Conservation (phyloP, 1,140 invertebrate species). For the Aricia agestis region DNA sequence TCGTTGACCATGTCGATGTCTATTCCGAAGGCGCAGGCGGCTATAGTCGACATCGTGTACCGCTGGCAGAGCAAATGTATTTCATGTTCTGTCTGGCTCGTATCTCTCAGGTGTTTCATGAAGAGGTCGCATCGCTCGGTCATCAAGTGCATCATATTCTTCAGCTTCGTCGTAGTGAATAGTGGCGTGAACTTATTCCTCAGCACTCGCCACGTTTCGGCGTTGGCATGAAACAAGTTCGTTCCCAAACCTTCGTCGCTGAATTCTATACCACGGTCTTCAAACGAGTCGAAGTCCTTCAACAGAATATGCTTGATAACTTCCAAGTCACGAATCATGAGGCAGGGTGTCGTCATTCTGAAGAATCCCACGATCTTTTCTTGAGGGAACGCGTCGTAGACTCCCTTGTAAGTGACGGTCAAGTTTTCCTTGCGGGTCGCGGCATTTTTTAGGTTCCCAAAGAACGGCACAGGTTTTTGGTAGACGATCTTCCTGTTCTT, state of each 20-base stretch:
- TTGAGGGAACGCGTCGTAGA: slow-evolving; percentile 40
- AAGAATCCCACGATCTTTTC: slow-evolving; percentile 53
- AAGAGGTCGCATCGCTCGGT: slow-evolving; percentile 51
- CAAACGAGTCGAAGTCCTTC: slow-evolving; percentile 77
- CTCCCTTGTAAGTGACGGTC: slow-evolving; percentile 28
- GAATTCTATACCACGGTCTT: slow-evolving; percentile 64
- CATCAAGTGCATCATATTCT: slow-evolving; percentile 71
- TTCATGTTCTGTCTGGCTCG: slow-evolving; percentile 44
- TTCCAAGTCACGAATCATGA: slow-evolving; percentile 77
- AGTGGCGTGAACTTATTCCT: slow-evolving; percentile 75
- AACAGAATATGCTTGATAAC: slow-evolving; percentile 78
- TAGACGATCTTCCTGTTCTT: slow-evolving; percentile 21
- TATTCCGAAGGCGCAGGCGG: slow-evolving; percentile 77
- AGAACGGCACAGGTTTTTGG: slow-evolving; percentile 20
- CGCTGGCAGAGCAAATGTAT: slow-evolving; percentile 58
- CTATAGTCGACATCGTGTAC: slow-evolving; percentile 70
- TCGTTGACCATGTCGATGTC: slow-evolving; percentile 58
- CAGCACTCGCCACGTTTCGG: slow-evolving; percentile 76
- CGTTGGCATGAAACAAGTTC: slow-evolving; percentile 66
- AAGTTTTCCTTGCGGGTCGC: slow-evolving; percentile 31
- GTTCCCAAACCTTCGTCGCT: slow-evolving; percentile 73
- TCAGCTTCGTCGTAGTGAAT: slow-evolving; percentile 79
- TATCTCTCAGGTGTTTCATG: slow-evolving; percentile 35
- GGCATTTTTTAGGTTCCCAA: slow-evolving; percentile 32
- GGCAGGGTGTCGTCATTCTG: slow-evolving; percentile 58